These are phyloP conservation scores for Neosilurus mollespiculum DNA, from an alignment of 2,797 vertebrate species.

Conservation along the genomic window DNA sequence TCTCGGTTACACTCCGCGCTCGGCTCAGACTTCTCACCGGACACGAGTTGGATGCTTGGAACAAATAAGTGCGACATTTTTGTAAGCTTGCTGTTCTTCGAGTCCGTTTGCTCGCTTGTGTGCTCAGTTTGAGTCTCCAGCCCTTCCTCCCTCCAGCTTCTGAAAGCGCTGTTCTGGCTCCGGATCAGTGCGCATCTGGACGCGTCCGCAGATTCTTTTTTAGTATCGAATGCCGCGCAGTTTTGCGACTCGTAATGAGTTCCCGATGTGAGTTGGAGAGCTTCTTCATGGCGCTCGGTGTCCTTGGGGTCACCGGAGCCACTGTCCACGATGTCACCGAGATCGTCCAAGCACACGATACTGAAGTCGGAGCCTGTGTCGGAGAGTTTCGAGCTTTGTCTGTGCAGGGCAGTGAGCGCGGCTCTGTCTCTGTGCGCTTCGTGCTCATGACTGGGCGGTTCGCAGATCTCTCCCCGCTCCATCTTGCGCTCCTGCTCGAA, in stretches of 20 bases:
- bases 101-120: slow-evolving; percentile 62
- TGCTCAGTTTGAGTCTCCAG: slow-evolving; percentile 75
- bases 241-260: slow-evolving; percentile 63
- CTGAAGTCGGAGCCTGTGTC: slow-evolving; percentile 79
- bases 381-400: slow-evolving; percentile 80
- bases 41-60: slow-evolving; percentile 83
- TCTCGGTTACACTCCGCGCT: slow-evolving; percentile 22
- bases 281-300: slow-evolving; percentile 62
- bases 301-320: slow-evolving; percentile 77
- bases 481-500: slow-evolving; percentile 94
- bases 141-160: slow-evolving; percentile 89
- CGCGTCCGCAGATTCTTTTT: slow-evolving; percentile 81
- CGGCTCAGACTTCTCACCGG: slow-evolving; percentile 69
- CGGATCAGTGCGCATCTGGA: slow-evolving; percentile 84
- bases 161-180: slow-evolving; percentile 96
- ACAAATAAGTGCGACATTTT: slow-evolving; percentile 95
- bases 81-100: slow-evolving; percentile 70
- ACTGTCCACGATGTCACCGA: slow-evolving; percentile 72
- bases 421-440: slow-evolving; percentile 65
- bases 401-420: slow-evolving; percentile 65
- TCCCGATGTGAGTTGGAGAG: slow-evolving; percentile 54
- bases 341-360: slow-evolving; percentile 76
- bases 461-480: slow-evolving; percentile 91
- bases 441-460: slow-evolving; percentile 69
- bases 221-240: slow-evolving; percentile 79